Evolutionary conservation across 2,888 invertebrate species (phyloP), one percentile per base, ranked within the genome.

Genomic region (Marasmarcha lunaedactyla): DNA sequence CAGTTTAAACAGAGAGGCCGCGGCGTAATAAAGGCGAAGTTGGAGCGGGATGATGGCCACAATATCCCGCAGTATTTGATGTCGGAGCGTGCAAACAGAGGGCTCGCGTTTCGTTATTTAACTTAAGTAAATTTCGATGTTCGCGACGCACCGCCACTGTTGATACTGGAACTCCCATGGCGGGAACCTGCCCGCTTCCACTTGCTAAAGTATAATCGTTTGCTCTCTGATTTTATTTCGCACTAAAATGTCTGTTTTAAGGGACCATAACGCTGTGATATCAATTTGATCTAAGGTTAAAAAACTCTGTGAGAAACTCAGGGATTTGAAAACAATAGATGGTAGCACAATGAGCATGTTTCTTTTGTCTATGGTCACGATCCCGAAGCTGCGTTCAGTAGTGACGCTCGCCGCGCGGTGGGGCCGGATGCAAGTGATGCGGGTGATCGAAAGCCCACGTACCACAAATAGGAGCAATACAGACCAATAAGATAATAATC

Each of bases 81-180:
- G 68, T 69, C 59, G 54, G 50, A 47, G 48, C 45, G 50, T 43
- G 72, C 72, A 81, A 81, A 83, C 71, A 81, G 76, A 70, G 77
- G 78, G 76, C 71, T 72, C 69, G 71, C 71, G 68, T 71, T 77
- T 73, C 71, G 73, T 74, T 79, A 76, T 79, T 76, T 74, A 78
- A 77, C 77, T 74, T 81, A 81, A 83, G 81, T 83, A 83, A 81
- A 81, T 83, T 83, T 78, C 78, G 68, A 74, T 83, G 79, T 83
- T 76, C 71, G 63, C 68, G 56, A 52, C 55, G 56, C 59, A 54
- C 57, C 63, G 64, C 66, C 68, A 58, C 63, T 65, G 71, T 67
- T 68, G 65, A 64, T 63, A 58, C 58, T 59, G 54, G 46, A 57
- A 37, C 58, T 55, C 58, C 58, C 60, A 57, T 52, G 48, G 55